Conservation (phyloP, 2,888 invertebrate species). For the Drosophila phalerata region DNA sequence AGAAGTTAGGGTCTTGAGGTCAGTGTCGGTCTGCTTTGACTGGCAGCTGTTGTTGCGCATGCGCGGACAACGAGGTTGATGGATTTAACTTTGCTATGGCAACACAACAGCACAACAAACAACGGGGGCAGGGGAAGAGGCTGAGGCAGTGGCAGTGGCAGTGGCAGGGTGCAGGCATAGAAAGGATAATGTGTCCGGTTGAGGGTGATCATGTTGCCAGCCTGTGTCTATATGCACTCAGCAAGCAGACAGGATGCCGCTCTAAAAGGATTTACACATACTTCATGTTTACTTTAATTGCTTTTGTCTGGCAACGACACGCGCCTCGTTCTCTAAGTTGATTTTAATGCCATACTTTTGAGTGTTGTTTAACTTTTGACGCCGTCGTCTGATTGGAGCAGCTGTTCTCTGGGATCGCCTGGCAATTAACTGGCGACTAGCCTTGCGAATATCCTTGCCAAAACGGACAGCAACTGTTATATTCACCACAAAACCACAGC, state of each 20-base stretch:
- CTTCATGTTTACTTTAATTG: slow-evolving; percentile 72
- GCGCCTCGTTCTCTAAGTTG: slow-evolving; percentile 66
- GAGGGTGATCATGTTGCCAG: slow-evolving; percentile 24
- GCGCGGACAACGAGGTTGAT: slow-evolving; percentile 65
- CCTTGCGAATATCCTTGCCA: slow-evolving; percentile 50
- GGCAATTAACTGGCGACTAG: slow-evolving; percentile 50
- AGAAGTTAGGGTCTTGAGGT: slow-evolving; percentile 23
- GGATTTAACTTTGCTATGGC: slow-evolving; percentile 65
- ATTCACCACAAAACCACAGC: slow-evolving; percentile 50
- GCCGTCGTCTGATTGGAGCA: slow-evolving; percentile 47
- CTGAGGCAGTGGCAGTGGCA: not conserved
- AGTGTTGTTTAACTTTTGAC: slow-evolving; percentile 28
- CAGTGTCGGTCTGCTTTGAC: slow-evolving; percentile 5
- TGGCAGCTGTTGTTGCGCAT: slow-evolving; percentile 69
- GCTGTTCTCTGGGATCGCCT: slow-evolving; percentile 51
- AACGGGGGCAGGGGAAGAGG: slow-evolving; percentile 3
- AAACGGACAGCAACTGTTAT: slow-evolving; percentile 23
- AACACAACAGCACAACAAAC: slow-evolving; percentile 33
- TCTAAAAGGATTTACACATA: slow-evolving; percentile 74
- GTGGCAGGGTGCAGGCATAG: slow-evolving; percentile 17
- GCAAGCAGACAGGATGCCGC: slow-evolving; percentile 22
- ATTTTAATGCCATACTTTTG: slow-evolving; percentile 63
- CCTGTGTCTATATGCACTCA: slow-evolving; percentile 10
- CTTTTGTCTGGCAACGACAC: slow-evolving; percentile 56
- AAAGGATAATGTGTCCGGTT: slow-evolving; percentile 48